Conservation (phyloP, 2,888 invertebrate species). For the Coremacera marginata region DNA sequence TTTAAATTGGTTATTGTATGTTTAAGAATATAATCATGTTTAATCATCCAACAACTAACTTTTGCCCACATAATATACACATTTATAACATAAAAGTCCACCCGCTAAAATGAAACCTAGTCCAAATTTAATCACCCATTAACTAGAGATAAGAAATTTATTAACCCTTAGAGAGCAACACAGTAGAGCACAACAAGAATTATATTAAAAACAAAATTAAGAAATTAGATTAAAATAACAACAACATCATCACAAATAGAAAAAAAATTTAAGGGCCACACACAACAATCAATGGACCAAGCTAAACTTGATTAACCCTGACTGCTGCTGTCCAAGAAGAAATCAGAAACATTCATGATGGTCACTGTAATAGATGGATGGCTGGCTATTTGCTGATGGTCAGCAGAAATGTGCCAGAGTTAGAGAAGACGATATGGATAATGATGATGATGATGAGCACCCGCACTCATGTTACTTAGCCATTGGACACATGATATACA, state of each 20-base stretch:
- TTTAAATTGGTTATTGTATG: too few relatives aligned
- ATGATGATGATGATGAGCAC: conserved; percentile 44
- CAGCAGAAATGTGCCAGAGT: conserved; percentile 45
- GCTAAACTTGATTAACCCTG: conserved; percentile 3
- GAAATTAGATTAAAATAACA: conserved; percentile 62
- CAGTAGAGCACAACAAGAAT: not conserved
- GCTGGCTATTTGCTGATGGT: conserved; percentile 7
- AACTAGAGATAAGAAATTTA: not conserved
- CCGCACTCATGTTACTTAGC: conserved; percentile 40
- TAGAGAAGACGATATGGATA: conserved; percentile 51
- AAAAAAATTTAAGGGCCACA: conserved; percentile 59
- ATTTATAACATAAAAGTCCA: too few relatives aligned
- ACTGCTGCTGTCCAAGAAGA: not conserved
- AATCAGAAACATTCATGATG: conserved; percentile 12
- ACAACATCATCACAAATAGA: not conserved
- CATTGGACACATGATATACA: conserved; percentile 50
- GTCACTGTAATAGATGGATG: not conserved
- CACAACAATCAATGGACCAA: conserved; percentile 20
- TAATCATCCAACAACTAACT: too few relatives aligned
- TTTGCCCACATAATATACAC: too few relatives aligned
- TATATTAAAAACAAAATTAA: conserved; percentile 50
- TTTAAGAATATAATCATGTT: too few relatives aligned
- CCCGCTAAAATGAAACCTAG: too few relatives aligned
- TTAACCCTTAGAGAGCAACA: not conserved
- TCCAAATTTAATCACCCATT: too few relatives aligned